Evolutionary conservation across 2,888 invertebrate genomes (phyloP), one percentile per base, ranked within the genome.

Genomic region (Schizotus pectinicornis): DNA sequence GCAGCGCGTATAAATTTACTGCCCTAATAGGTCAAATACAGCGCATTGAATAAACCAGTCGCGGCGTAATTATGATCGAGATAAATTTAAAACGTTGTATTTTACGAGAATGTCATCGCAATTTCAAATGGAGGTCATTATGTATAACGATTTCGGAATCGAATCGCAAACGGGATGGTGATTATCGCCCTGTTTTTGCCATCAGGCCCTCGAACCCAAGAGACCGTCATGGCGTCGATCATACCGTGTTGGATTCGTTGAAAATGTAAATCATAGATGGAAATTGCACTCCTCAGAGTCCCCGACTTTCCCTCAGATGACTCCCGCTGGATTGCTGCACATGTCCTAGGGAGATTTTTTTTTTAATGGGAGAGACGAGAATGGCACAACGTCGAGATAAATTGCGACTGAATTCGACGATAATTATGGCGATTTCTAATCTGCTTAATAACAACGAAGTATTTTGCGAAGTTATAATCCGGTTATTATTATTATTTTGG

Each of bases 141-240:
- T 41, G 47, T 48, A 48, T 41, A 47, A 48, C 47, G 54, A 22
- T 53, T 14, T 31, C 32, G 54, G 35, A 35, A 35, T 35, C 35
- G 47, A 54, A 54, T 54, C 54, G 46, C 37, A 41, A 54, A 33
- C 46, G 39, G 47, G 54, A 34, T 45, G 47, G 54, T 54, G 47
- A 54, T 54, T 54, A 54, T 54, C 54, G 54, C 13, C 41, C 54
- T 54, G 54, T 54, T 54, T 54, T 54, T 54, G 54, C 54, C 54
- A 47, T 41, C 47, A 47, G 39, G n/a, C 54, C 41, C 47, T 37
- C 22, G 34, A 41, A 38, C 50, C 50, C 50, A 6, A n/a, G 52
- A 57, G 57, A 57, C 47, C 51, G 42, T 52, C 52, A 52, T 52
- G 43, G 51, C 51, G 51, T 53, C 52, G 57, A 53, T 58, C 57